A percentile compares a stretch with the other conserved stretches of the same genome.
Conservation (phyloP, 2,888 invertebrate genomes). For the Polydrusus pterygomalis region DNA sequence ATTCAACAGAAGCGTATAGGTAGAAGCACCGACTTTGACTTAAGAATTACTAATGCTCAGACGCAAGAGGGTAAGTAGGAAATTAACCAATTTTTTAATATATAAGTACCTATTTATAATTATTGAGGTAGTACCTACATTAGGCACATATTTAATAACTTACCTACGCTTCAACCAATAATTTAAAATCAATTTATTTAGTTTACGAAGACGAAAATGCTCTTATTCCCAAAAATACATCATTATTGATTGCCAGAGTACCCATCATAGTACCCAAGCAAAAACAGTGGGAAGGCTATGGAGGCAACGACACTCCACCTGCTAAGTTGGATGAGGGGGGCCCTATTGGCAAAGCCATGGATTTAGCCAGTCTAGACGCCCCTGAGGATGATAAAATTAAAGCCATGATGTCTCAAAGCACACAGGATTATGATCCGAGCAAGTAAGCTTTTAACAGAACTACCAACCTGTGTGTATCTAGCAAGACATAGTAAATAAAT, state of each 20-base stretch:
- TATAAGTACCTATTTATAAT: too few relatives aligned
- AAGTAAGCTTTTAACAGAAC: slow-evolving; percentile 80
- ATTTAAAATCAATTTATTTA: slow-evolving; percentile 69
- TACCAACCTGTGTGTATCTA: too few relatives aligned
- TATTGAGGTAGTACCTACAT: too few relatives aligned
- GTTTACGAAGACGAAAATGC: slow-evolving; percentile 94
- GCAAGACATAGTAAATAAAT: too few relatives aligned
- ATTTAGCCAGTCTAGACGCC: slow-evolving; percentile 91
- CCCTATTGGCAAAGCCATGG: slow-evolving; percentile 81
- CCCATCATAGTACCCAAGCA: slow-evolving; percentile 88
- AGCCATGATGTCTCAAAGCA: slow-evolving; percentile 98
- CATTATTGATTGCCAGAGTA: slow-evolving; percentile 94
- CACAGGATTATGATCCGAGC: slow-evolving; percentile 96
- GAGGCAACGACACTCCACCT: slow-evolving; percentile 72
- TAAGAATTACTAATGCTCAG: slow-evolving; percentile 97
- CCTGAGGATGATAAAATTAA: slow-evolving; percentile 98
- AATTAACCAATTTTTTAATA: not conserved
- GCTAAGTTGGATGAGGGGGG: slow-evolving; percentile 69
- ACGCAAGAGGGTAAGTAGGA: slow-evolving; percentile 91
- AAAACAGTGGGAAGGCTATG: slow-evolving; percentile 78
- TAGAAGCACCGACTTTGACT: slow-evolving; percentile 95
- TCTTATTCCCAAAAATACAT: slow-evolving; percentile 97
- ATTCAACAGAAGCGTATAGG: slow-evolving; percentile 96
- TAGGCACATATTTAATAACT: too few relatives aligned
- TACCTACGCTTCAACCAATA: too few relatives aligned